A percentile compares a stretch with the other conserved stretches of the same genome.
Evolutionary conservation across 35 echinoderm and acorn worm genomes (phyloP).

Genomic region (Lytechinus pictus): DNA sequence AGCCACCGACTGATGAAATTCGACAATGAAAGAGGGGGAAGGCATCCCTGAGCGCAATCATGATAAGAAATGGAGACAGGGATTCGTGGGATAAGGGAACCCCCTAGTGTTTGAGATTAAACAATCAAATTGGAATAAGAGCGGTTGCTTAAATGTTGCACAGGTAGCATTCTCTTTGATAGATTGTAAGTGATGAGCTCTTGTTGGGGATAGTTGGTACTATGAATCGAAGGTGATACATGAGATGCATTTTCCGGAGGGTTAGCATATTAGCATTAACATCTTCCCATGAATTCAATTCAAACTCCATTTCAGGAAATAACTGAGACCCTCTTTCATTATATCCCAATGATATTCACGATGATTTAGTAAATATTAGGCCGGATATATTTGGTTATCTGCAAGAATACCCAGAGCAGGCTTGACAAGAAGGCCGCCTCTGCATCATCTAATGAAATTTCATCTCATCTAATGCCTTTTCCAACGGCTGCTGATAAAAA

Average conservation of each 20-base stretch:
- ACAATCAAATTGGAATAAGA: conserved; percentile 3
- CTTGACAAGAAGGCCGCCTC: neutral
- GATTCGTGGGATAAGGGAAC: neutral
- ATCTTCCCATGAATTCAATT: neutral
- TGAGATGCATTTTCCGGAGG: neutral
- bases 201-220: neutral
- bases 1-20: conserved; percentile 14
- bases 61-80: neutral
- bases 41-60: neutral
- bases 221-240: no score
- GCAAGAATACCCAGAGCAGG: neutral
- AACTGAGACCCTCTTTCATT: neutral
- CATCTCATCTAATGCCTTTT: neutral
- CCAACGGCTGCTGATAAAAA: neutral
- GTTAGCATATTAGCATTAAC: neutral
- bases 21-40: conserved; percentile 29
- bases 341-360: neutral
- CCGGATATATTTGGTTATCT: neutral
- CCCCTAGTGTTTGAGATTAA: neutral
- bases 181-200: conserved; percentile 2
- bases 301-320: neutral
- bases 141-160: neutral
- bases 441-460: neutral
- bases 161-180: neutral
- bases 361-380: neutral